A percentile compares a stretch with the other conserved stretches of the same genome.
Evolutionary conservation across 2,888 invertebrate species (phyloP).

Genomic region (Diarsia brunnea): DNA sequence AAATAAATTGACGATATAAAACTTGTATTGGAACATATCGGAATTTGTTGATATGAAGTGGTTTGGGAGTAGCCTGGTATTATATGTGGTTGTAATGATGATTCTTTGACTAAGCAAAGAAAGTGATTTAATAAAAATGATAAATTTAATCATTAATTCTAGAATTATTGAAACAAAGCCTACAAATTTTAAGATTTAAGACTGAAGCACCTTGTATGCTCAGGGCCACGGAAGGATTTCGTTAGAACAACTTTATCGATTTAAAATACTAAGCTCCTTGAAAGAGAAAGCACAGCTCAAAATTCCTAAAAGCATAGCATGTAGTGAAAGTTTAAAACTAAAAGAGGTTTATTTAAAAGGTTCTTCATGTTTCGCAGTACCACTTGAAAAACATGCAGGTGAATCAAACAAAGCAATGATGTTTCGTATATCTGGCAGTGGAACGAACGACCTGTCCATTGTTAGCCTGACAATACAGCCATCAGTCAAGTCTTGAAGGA

Average conservation of each 20-base stretch:
- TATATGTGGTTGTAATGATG: conserved; percentile 28
- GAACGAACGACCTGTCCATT: conserved; percentile 74
- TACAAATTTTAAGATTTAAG: neutral
- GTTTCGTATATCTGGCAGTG: conserved; percentile 65
- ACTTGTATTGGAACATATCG: conserved; percentile 8
- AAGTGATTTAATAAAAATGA: neutral
- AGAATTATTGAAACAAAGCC: neutral
- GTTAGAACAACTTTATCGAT: neutral
- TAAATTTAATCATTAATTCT: neutral
- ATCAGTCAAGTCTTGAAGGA: conserved; percentile 73
- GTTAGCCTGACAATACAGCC: conserved; percentile 77
- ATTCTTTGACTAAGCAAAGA: neutral
- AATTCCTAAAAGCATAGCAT: conserved; percentile 21
- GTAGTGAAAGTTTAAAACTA: conserved; percentile 61
- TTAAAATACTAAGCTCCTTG: conserved; percentile 14
- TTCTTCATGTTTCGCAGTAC: conserved; percentile 67
- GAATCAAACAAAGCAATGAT: conserved; percentile 66
- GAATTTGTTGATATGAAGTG: conserved; percentile 16
- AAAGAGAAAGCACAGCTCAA: conserved; percentile 37
- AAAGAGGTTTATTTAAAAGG: conserved; percentile 67
- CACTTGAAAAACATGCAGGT: conserved; percentile 59
- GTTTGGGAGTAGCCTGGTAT: neutral
- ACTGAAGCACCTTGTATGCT: neutral
- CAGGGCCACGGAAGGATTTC: neutral
- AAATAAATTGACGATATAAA: conserved; percentile 38